phyloP scores from a whole-genome alignment of 2,888 invertebrate species.

The Phengaris arion region DNA sequence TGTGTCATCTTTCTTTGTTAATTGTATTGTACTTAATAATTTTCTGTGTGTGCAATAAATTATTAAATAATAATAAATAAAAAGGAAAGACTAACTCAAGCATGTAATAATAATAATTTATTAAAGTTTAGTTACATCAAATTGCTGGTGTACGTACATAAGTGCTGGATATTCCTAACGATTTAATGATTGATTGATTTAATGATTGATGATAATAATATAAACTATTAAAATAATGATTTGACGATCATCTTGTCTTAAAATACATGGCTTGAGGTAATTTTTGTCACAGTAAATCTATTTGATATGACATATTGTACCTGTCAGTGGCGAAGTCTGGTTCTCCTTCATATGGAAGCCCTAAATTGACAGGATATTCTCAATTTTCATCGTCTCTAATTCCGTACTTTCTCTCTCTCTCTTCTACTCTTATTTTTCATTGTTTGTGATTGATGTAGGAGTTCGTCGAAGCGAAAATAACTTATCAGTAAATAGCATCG shows the following conservation, averaged over 20 bases:
- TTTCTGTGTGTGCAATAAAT: too few species aligned
- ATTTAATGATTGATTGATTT: not conserved
- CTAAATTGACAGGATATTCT: not conserved
- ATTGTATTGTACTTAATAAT: too few species aligned
- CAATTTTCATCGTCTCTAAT: not conserved
- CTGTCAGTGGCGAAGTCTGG: too few species aligned
- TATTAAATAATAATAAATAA: too few species aligned
- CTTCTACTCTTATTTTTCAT: not conserved
- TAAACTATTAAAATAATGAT: not conserved
- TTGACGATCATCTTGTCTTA: not conserved
- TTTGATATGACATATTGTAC: too few species aligned
- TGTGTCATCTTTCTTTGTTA: too few species aligned
- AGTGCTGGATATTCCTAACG: not conserved
- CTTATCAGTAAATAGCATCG: slow-evolving; percentile 39
- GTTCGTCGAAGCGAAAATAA: slow-evolving; percentile 2
- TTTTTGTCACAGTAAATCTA: not conserved
- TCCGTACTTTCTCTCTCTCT: not conserved
- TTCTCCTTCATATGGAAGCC: too few species aligned
- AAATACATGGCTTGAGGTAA: not conserved
- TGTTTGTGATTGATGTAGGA: not conserved
- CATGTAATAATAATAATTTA: not conserved
- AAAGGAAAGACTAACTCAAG: too few species aligned
- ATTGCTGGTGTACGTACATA: not conserved
- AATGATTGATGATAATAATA: slow-evolving; percentile 6
- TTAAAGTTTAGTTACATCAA: not conserved